A percentile compares a stretch with the other conserved stretches of the same genome.
Conservation (phyloP, 2,113 vertebrate genomes). For the Mobula birostris region DNA sequence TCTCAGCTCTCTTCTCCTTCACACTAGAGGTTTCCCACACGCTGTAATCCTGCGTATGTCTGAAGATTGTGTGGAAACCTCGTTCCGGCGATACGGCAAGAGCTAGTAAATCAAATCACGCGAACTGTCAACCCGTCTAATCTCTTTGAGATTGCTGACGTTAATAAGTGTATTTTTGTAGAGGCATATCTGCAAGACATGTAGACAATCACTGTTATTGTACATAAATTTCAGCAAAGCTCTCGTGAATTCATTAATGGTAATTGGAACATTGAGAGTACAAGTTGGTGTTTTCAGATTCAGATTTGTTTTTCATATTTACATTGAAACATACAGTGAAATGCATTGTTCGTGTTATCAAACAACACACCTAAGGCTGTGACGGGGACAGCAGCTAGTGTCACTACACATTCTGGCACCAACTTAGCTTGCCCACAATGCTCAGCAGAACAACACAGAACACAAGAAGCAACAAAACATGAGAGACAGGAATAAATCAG, state of each 20-base stretch:
- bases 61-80: not conserved
- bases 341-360: too few species aligned
- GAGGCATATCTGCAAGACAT: not conserved
- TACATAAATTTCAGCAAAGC: not conserved
- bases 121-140: not conserved
- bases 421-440: too few species aligned
- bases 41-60: not conserved
- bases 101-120: slow-evolving; percentile 15
- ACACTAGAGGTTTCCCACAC: not conserved
- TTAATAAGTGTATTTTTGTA: not conserved
- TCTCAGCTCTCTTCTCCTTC: not conserved
- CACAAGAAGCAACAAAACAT: too few species aligned
- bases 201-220: not conserved
- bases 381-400: too few species aligned
- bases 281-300: not conserved
- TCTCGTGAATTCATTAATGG: not conserved
- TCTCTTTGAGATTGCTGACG: not conserved
- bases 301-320: not conserved
- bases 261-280: not conserved
- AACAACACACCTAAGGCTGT: too few species aligned
- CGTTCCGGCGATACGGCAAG: not conserved
- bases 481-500: too few species aligned
- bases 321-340: too few species aligned
- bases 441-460: too few species aligned
- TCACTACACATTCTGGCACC: too few species aligned